These are phyloP conservation scores for Calyptommatus sinebrachiatus DNA, from an alignment of 2,113 vertebrate species.

Conservation along the genomic window DNA sequence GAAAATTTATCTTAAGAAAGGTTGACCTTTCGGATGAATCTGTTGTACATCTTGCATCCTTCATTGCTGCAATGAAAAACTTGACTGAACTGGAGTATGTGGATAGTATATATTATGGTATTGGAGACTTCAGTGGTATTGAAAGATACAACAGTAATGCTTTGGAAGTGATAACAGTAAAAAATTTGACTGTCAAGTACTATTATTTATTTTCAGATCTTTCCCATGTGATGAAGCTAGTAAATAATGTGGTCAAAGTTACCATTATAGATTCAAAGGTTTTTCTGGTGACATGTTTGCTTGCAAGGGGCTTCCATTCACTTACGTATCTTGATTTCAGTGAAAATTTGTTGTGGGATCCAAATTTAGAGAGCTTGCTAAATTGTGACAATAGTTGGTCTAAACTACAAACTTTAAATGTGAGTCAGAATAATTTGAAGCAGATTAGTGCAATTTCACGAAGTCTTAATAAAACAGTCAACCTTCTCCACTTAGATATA, in stretches of 20 bases:
- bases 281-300: slow-evolving; percentile 67
- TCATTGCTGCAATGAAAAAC: slow-evolving; percentile 39
- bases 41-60: not conserved
- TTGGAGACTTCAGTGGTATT: not conserved
- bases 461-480: slow-evolving; percentile 62
- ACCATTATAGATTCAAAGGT: slow-evolving; percentile 69
- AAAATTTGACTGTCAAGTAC: slow-evolving; percentile 32
- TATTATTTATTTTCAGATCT: slow-evolving; percentile 67
- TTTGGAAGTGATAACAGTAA: slow-evolving; percentile 50
- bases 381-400: slow-evolving; percentile 54
- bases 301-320: slow-evolving; percentile 53
- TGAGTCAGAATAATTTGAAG: slow-evolving; percentile 74
- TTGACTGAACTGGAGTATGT: slow-evolving; percentile 59
- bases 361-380: slow-evolving; percentile 59
- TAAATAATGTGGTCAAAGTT: slow-evolving; percentile 54
- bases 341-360: slow-evolving; percentile 75
- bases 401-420: slow-evolving; percentile 68
- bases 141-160: not conserved
- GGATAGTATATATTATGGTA: slow-evolving; percentile 58
- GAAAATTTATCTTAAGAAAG: slow-evolving; percentile 61
- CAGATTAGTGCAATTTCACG: slow-evolving; percentile 51
- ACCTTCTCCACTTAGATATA: slow-evolving; percentile 76
- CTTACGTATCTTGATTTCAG: slow-evolving; percentile 78
- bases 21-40: slow-evolving; percentile 40
- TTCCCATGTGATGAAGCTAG: not conserved